Evolutionary conservation across 2,113 vertebrate genomes (phyloP).

Genomic region (Takifugu flavidus): DNA sequence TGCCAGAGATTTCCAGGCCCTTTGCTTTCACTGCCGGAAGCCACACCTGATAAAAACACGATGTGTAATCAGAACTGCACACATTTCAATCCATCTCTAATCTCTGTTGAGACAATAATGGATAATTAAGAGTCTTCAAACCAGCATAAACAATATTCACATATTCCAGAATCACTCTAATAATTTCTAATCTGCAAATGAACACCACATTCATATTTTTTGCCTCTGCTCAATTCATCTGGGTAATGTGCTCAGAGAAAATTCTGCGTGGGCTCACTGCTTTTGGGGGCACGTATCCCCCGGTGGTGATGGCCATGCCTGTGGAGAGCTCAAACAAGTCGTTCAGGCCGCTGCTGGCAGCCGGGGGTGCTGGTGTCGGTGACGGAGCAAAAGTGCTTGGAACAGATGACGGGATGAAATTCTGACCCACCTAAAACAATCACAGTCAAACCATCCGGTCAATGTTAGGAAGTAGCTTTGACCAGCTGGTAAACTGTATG

Average conservation of each 20-base stretch:
- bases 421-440: conserved; percentile 87
- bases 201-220: too few species aligned
- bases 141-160: too few species aligned
- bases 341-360: conserved; percentile 89
- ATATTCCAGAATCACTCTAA: too few species aligned
- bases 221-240: too few species aligned
- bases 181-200: too few species aligned
- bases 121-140: too few species aligned
- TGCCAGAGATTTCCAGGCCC: conserved; percentile 94
- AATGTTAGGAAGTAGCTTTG: background rate
- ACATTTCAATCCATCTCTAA: too few species aligned
- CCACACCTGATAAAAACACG: conserved; percentile 83
- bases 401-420: conserved; percentile 93
- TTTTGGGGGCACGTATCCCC: conserved; percentile 86
- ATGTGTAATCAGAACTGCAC: background rate
- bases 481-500: background rate
- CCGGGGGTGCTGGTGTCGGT: conserved; percentile 90
- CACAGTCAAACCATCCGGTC: conserved; percentile 7
- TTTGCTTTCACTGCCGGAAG: conserved; percentile 97
- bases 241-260: background rate
- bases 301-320: conserved; percentile 90
- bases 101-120: too few species aligned
- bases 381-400: conserved; percentile 96
- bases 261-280: conserved; percentile 76
- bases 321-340: conserved; percentile 96